Evolutionary conservation across 64 coral and sea anemone genomes (phyloP).

Genomic region (Acropora yongei): DNA sequence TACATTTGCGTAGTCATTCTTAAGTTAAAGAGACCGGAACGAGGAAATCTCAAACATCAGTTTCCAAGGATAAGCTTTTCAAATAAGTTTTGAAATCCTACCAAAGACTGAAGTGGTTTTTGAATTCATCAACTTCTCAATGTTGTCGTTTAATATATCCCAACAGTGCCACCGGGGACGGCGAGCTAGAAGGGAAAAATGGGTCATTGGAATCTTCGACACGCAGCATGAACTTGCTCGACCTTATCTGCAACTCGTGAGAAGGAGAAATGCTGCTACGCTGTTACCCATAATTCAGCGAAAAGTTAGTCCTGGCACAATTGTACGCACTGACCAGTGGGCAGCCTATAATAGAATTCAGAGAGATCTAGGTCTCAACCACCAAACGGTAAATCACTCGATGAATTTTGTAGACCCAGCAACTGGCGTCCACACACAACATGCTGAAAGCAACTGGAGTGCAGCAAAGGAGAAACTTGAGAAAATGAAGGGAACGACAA

Average conservation of each 20-base stretch:
- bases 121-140: no score
- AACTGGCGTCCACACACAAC: constrained; percentile 31
- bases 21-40: no score
- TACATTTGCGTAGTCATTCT: no score
- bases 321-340: constrained; percentile 35
- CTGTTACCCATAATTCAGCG: constrained; percentile 6
- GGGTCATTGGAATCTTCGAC: constrained; percentile 43
- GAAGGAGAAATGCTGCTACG: not conserved
- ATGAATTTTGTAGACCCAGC: constrained; percentile 45
- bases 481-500: not conserved
- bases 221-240: constrained; percentile 10
- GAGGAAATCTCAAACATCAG: no score
- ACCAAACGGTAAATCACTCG: no score
- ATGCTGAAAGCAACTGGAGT: no score
- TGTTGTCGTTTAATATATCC: no score
- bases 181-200: constrained; percentile 42
- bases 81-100: no score
- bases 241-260: constrained; percentile 44
- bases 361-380: not conserved
- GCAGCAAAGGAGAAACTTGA: no score
- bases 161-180: constrained; percentile 33
- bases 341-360: constrained; percentile 31
- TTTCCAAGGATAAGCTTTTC: no score
- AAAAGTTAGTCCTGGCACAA: not conserved
- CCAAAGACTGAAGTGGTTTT: no score